Evolutionary conservation across 2,888 invertebrate genomes (phyloP).

Genomic region (Amphipoea lucens): DNA sequence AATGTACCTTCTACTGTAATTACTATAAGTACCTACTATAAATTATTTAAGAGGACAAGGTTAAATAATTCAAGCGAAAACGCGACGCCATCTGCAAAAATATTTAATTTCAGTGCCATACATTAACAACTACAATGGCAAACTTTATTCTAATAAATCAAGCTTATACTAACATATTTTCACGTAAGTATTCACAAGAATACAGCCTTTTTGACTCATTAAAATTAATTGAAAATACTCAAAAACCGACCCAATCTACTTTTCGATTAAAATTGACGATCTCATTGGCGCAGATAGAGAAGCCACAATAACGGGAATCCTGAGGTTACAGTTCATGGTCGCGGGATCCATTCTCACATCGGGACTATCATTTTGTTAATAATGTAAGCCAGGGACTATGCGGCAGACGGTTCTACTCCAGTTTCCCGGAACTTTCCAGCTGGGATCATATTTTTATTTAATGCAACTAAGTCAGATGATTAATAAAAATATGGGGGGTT

Average conservation of each 20-base stretch:
- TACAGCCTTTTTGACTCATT: neutral
- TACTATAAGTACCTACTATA: neutral
- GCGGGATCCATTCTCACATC: conserved; percentile 14
- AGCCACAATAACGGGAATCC: conserved; percentile 8
- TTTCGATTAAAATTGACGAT: conserved; percentile 42
- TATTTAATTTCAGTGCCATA: conserved; percentile 1
- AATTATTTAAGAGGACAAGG: conserved; percentile 6
- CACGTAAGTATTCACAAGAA: neutral
- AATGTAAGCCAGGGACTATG: conserved; percentile 9
- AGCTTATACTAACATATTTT: conserved; percentile 2
- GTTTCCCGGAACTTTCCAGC: neutral
- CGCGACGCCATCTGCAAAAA: conserved; percentile 17
- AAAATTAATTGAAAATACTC: conserved; percentile 7
- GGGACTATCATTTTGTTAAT: conserved; percentile 23
- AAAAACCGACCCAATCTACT: conserved; percentile 14
- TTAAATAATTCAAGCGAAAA: conserved; percentile 17
- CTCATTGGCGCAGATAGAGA: neutral
- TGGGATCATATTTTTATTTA: neutral
- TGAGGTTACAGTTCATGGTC: conserved; percentile 21
- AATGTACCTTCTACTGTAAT: neutral
- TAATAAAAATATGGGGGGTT: neutral
- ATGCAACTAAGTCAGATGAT: neutral
- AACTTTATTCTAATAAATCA: neutral
- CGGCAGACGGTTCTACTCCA: neutral
- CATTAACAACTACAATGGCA: conserved; percentile 2